Percentiles rank a stretch among this genome's conserved stretches.
phyloP scores from a whole-genome alignment of 2,888 invertebrate species.

The Chrysolina haemoptera region DNA sequence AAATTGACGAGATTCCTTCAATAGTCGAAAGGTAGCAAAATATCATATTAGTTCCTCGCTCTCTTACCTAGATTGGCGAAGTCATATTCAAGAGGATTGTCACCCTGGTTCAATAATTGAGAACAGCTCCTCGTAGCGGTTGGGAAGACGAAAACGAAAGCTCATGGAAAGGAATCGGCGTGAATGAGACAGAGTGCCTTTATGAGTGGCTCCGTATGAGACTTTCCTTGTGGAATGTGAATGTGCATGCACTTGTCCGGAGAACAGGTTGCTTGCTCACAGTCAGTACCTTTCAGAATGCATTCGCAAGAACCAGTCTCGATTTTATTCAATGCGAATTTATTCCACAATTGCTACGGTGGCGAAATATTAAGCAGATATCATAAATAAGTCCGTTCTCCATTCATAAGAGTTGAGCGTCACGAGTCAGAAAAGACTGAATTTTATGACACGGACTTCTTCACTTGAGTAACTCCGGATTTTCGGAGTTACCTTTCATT shows the following conservation, averaged over 20 bases:
- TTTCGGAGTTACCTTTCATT: not conserved
- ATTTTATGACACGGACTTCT: not conserved
- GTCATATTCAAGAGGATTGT: too few species aligned
- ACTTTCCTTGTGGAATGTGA: slow-evolving; percentile 53
- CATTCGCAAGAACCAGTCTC: slow-evolving; percentile 53
- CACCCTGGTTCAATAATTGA: not conserved
- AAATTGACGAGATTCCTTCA: too few species aligned
- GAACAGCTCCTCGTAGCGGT: slow-evolving; percentile 2
- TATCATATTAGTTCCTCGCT: too few species aligned
- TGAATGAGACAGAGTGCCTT: slow-evolving; percentile 29
- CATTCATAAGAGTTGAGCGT: slow-evolving; percentile 42
- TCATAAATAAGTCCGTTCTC: slow-evolving; percentile 40
- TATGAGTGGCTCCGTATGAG: slow-evolving; percentile 32
- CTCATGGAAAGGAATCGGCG: slow-evolving; percentile 17
- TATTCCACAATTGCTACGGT: slow-evolving; percentile 47
- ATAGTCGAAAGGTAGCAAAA: too few species aligned
- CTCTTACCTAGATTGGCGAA: too few species aligned
- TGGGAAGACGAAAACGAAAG: slow-evolving; percentile 17
- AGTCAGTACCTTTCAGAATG: slow-evolving; percentile 43
- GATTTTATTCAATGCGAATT: slow-evolving; percentile 46
- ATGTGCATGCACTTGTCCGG: slow-evolving; percentile 43
- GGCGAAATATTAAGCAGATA: slow-evolving; percentile 47
- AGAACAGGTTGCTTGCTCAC: slow-evolving; percentile 51
- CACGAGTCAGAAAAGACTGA: slow-evolving; percentile 14
- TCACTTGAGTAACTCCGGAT: not conserved